Conservation (phyloP, 1,140 invertebrate genomes). For the Anastrepha obliqua region DNA sequence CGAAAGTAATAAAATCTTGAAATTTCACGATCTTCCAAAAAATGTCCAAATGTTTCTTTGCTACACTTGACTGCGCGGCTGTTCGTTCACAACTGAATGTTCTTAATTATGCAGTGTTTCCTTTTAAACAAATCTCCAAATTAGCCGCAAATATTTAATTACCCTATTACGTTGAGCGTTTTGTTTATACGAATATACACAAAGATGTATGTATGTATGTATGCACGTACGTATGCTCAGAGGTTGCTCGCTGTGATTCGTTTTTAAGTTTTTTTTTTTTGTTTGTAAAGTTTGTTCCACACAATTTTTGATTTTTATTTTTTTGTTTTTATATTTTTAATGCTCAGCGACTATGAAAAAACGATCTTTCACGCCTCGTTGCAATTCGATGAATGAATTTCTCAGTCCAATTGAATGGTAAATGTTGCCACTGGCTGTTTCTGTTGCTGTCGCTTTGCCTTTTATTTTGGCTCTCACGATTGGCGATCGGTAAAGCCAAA, state of each 20-base stretch:
- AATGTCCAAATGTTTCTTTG: constrained; percentile 11
- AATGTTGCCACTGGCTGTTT: constrained; percentile 26
- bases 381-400: constrained; percentile 48
- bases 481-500: constrained; percentile 18
- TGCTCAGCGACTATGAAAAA: constrained; percentile 6
- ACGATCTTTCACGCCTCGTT: constrained; percentile 26
- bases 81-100: constrained; percentile 59
- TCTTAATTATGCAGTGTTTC: constrained; percentile 55
- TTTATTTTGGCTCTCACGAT: neutral
- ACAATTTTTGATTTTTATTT: neutral
- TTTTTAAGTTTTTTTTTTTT: constrained; percentile 21
- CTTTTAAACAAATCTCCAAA: constrained; percentile 50
- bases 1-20: neutral
- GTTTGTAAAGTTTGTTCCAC: neutral
- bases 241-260: neutral
- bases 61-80: constrained; percentile 39
- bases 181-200: constrained; percentile 21
- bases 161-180: neutral
- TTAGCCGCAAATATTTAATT: constrained; percentile 38
- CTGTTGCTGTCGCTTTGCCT: neutral
- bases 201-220: neutral
- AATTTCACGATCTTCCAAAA: neutral
- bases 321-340: neutral
- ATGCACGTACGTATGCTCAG: neutral
- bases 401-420: constrained; percentile 31